Percentiles rank a stretch among this genome's conserved stretches.
Evolutionary conservation across 2,797 vertebrate species (phyloP).

Genomic region (Apogon hyalosoma): DNA sequence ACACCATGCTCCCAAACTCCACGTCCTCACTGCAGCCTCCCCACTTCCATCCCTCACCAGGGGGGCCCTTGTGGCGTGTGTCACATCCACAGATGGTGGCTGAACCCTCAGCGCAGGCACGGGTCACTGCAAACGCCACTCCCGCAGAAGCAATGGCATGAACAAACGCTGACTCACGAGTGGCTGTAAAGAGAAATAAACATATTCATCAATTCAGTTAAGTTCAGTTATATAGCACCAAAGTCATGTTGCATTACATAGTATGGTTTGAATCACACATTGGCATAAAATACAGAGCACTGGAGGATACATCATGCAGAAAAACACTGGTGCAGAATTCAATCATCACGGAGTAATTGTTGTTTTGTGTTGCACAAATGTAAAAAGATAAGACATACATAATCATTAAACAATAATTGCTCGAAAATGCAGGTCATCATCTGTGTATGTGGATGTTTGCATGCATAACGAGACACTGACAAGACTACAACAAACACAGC

Average conservation of each 20-base stretch:
- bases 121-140: slow-evolving; percentile 94
- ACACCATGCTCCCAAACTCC: slow-evolving; percentile 97
- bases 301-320: not conserved
- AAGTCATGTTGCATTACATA: no score
- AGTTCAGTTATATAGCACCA: no score
- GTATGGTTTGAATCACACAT: no score
- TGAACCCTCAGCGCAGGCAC: slow-evolving; percentile 95
- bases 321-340: not conserved
- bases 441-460: slow-evolving; percentile 10
- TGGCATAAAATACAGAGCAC: not conserved
- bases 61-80: slow-evolving; percentile 91
- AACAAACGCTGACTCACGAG: slow-evolving; percentile 95
- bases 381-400: no score
- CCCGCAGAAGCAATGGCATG: slow-evolving; percentile 96
- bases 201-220: not conserved
- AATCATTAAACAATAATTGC: slow-evolving; percentile 8
- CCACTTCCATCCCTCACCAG: slow-evolving; percentile 98
- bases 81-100: slow-evolving; percentile 96
- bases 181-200: slow-evolving; percentile 84
- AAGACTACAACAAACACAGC: slow-evolving; percentile 24
- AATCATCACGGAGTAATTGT: not conserved
- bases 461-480: slow-evolving; percentile 9
- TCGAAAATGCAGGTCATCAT: slow-evolving; percentile 26
- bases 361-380: no score
- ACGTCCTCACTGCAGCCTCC: slow-evolving; percentile 98